phyloP scores from a whole-genome alignment of 2,797 vertebrate species.

The Peromyscus attwateri region DNA sequence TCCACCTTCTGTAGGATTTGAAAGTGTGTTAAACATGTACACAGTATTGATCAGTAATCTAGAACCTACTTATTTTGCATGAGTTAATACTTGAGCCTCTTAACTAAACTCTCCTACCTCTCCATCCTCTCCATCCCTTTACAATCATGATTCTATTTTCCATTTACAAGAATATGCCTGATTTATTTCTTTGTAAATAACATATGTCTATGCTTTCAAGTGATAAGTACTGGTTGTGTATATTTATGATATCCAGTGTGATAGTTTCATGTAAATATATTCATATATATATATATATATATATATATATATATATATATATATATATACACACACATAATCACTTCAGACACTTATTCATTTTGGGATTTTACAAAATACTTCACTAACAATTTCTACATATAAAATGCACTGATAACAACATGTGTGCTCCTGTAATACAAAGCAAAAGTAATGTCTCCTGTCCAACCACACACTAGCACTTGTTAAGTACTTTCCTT shows the following conservation, averaged over 20 bases:
- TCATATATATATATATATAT: not conserved
- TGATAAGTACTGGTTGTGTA: not conserved
- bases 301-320: not conserved
- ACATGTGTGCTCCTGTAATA: not conserved
- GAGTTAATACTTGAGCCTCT: not conserved
- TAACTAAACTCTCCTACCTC: not conserved
- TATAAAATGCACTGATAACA: not conserved
- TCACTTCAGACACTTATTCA: not conserved
- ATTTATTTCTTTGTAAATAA: not conserved
- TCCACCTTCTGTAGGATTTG: not conserved
- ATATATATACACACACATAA: not conserved
- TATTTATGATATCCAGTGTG: not conserved
- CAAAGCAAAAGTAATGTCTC: not conserved
- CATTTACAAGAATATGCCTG: not conserved
- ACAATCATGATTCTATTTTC: not conserved
- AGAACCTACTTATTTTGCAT: not conserved
- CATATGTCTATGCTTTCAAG: not conserved
- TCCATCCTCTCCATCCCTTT: not conserved
- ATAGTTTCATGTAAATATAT: not conserved
- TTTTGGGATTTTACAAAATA: not conserved
- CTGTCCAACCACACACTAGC: not conserved
- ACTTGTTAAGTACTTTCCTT: not conserved
- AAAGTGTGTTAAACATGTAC: not conserved
- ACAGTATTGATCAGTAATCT: too few species aligned
- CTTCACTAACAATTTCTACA: not conserved